Evolutionary conservation across 2,888 invertebrate species (phyloP), one percentile per base, ranked within the genome.

Genomic region (Acanthosepion pharaonis): DNA sequence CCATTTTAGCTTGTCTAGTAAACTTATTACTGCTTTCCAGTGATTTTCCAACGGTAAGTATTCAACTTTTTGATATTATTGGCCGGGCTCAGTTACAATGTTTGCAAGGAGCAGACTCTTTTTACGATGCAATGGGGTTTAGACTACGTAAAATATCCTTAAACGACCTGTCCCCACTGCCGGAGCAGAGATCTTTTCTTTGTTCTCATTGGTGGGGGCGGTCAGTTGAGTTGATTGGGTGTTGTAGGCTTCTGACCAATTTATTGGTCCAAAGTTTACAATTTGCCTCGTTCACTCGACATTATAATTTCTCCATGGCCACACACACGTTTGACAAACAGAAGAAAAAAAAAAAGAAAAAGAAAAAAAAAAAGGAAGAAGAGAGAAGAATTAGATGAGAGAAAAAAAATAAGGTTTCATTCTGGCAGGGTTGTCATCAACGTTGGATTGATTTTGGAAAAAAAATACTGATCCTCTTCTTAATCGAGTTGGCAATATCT

Each of bases 191-290:
- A 78, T 93, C 42, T 92, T 94, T 96, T 96, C 96, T 96, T 96
- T 96, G 96, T 96, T 96, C 96, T 96, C 96, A 97, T 97, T 97
- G 97, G 97, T 96, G 96, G 96, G 96, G 94, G 53, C 95, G 95
- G 96, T 96, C 95, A 95, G 96, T 95, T 94, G 51, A 95, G 95
- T 95, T 96, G 96, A 96, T 96, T 96, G 96, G 96, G 96, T 95
- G 96, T 96, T 53, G 49, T 28, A 95, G 96, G 96, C 95, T 96
- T 96, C 96, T 96, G 96, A 95, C 96, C 96, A 96, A 96, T 96
- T 97, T 96, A 96, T 97, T 96, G 96, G 96, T 96, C 96, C 96
- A 95, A 96, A 96, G 95, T 95, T 94, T 95, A 95, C 93, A 18
- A 93, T 93, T 93, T 93, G 93, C 49, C 53, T 53, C 78, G n/a